phyloP scores from a whole-genome alignment of 2,888 invertebrate species.

The Gordius sp. region DNA sequence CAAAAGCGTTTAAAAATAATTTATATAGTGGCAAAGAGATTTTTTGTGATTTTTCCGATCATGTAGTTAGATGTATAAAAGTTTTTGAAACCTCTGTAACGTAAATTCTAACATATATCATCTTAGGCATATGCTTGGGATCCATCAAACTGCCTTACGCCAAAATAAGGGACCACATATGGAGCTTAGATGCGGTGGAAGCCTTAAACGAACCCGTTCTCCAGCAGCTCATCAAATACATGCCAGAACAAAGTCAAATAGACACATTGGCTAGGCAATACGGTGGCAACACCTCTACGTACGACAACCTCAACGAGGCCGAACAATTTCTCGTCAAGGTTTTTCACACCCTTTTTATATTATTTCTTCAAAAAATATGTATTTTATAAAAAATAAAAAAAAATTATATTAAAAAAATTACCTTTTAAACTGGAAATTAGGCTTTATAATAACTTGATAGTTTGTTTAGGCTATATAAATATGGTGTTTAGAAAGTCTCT shows the following conservation, averaged over 20 bases:
- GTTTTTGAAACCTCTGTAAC: too few relatives aligned
- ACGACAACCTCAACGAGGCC: conserved; percentile 43
- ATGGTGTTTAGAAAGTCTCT: too few relatives aligned
- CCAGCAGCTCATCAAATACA: conserved; percentile 61
- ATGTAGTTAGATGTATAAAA: too few relatives aligned
- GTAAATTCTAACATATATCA: conserved; percentile 1
- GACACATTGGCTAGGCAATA: conserved; percentile 44
- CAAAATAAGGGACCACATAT: conserved; percentile 43
- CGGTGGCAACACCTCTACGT: conserved; percentile 45
- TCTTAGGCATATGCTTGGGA: conserved; percentile 32
- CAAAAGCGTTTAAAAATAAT: too few relatives aligned
- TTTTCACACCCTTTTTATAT: conserved; percentile 23
- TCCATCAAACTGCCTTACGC: conserved; percentile 32
- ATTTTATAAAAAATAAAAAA: too few relatives aligned
- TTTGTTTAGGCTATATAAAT: too few relatives aligned
- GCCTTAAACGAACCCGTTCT: conserved; percentile 58
- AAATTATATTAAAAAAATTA: too few relatives aligned
- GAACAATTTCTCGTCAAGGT: conserved; percentile 73
- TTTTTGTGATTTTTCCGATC: too few relatives aligned
- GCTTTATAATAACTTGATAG: too few relatives aligned
- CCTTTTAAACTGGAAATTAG: too few relatives aligned
- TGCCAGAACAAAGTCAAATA: conserved; percentile 68
- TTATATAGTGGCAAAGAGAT: too few relatives aligned
- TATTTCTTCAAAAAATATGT: too few relatives aligned
- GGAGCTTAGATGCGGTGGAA: conserved; percentile 48